Conservation (phyloP, 2,797 vertebrate genomes). For the Paedocypris micromegethes region DNA sequence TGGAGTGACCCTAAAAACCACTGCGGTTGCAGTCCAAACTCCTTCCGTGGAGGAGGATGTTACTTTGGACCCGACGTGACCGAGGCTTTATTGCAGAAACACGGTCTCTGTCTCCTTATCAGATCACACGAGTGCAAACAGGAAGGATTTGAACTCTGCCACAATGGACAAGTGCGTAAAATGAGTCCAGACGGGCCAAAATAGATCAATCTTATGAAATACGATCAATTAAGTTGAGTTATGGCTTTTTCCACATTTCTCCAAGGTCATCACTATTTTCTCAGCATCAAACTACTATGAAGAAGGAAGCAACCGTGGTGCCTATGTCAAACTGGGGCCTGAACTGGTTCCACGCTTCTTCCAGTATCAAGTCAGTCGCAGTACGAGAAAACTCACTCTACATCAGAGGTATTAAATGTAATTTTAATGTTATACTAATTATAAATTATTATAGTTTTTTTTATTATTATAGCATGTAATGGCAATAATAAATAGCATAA, state of each 20-base stretch:
- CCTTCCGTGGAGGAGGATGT: constrained; percentile 85
- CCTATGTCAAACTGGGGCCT: constrained; percentile 84
- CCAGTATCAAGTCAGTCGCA: constrained; percentile 85
- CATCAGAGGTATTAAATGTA: constrained; percentile 72
- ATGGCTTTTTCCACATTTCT: neutral
- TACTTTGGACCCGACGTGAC: constrained; percentile 93
- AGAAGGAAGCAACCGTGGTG: constrained; percentile 92
- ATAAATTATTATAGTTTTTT: too few species aligned
- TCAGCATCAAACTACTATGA: constrained; percentile 99
- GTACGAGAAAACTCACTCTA: constrained; percentile 73
- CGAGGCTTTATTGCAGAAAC: constrained; percentile 64
- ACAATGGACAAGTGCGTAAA: too few species aligned
- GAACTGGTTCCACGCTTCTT: constrained; percentile 78
- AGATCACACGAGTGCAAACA: too few species aligned
- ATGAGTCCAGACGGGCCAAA: neutral
- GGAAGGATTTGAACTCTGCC: too few species aligned
- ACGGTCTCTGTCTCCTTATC: too few species aligned
- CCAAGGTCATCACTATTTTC: constrained; percentile 92
- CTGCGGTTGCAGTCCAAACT: constrained; percentile 85
- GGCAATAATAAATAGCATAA: too few species aligned
- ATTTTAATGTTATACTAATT: too few species aligned
- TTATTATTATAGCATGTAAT: too few species aligned
- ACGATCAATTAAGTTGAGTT: neutral
- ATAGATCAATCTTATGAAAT: neutral
- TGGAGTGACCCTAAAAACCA: constrained; percentile 91